Percentiles rank a stretch among this genome's conserved stretches.
phyloP scores from a whole-genome alignment of 2,888 invertebrate species.

The Beris chalybata region DNA sequence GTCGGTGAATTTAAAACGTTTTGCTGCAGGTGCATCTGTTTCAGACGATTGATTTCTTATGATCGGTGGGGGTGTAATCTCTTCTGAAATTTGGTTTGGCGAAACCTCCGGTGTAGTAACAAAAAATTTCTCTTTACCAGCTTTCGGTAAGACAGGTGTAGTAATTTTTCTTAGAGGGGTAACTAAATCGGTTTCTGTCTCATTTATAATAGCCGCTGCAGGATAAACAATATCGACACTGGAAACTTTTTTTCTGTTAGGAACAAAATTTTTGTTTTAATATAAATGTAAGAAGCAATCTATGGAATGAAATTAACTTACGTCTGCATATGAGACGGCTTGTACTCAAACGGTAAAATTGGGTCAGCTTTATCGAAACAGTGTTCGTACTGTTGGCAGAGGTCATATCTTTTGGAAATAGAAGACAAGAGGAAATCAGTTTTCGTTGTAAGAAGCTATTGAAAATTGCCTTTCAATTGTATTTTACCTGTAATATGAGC shows the following conservation, averaged over 20 bases:
- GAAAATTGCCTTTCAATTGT: neutral
- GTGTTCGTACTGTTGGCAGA: constrained; percentile 46
- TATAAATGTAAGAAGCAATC: neutral
- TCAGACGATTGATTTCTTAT: constrained; percentile 25
- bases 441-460: neutral
- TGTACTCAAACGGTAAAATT: constrained; percentile 45
- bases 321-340: constrained; percentile 46
- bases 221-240: constrained; percentile 27
- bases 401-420: constrained; percentile 43
- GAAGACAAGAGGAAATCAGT: constrained; percentile 3
- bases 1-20: constrained; percentile 23
- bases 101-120: constrained; percentile 35
- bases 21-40: constrained; percentile 27
- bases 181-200: constrained; percentile 27
- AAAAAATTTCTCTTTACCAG: constrained; percentile 33
- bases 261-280: constrained; percentile 9
- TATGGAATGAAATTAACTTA: constrained; percentile 38
- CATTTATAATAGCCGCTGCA: neutral
- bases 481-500: constrained; percentile 43
- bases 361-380: constrained; percentile 42
- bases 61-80: constrained; percentile 37
- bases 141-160: constrained; percentile 39
- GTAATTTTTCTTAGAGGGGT: constrained; percentile 35
- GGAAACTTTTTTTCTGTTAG: constrained; percentile 41
- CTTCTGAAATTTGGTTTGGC: constrained; percentile 29